These are phyloP conservation scores for Epizoanthus scotinus DNA, from an alignment of 92 coral and sea anemone genomes.

Conservation along the genomic window DNA sequence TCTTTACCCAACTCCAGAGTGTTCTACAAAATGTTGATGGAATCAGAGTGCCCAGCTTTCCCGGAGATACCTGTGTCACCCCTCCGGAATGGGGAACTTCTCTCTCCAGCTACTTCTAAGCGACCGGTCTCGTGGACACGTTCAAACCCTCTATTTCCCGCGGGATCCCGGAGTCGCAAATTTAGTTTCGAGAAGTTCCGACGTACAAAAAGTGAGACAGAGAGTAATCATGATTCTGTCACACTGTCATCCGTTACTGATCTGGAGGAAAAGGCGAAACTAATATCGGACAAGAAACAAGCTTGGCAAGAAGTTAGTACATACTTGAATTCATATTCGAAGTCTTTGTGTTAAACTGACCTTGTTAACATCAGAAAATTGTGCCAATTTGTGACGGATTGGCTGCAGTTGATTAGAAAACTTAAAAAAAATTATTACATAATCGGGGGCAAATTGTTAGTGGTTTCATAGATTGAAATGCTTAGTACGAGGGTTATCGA, in stretches of 20 bases:
- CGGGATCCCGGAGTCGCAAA: conserved; percentile 70
- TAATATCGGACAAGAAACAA: conserved; percentile 42
- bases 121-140: conserved; percentile 67
- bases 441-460: too few relatives aligned
- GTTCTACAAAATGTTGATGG: conserved; percentile 79
- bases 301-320: conserved; percentile 31
- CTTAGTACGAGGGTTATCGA: too few relatives aligned
- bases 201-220: conserved; percentile 66
- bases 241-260: conserved; percentile 76
- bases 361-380: too few relatives aligned
- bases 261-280: conserved; percentile 38
- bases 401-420: too few relatives aligned
- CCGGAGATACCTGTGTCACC: conserved; percentile 33
- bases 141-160: conserved; percentile 58
- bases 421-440: too few relatives aligned
- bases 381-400: too few relatives aligned
- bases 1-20: conserved; percentile 60
- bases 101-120: conserved; percentile 52
- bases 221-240: conserved; percentile 49
- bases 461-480: too few relatives aligned
- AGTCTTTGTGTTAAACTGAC: too few relatives aligned
- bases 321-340: too few relatives aligned
- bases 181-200: conserved; percentile 70
- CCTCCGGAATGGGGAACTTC: conserved; percentile 46
- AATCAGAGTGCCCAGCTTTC: conserved; percentile 46